Percentiles rank a stretch among this genome's conserved stretches.
Evolutionary conservation across 2,888 invertebrate species (phyloP).

Genomic region (Phragmatobia fuliginosa): DNA sequence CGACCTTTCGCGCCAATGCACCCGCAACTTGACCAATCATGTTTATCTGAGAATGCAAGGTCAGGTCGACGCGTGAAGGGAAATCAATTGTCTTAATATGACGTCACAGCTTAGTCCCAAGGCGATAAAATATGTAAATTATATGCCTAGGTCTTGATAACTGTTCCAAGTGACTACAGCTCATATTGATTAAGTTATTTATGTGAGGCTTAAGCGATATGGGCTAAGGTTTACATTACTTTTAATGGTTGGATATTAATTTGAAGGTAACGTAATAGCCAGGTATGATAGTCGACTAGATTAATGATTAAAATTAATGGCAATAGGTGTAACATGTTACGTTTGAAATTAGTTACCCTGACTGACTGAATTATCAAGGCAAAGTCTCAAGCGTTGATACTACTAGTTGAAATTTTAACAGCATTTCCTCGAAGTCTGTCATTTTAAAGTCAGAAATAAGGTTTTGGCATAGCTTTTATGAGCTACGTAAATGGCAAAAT

Average conservation of each 20-base stretch:
- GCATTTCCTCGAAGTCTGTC: no score
- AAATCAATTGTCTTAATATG: conserved; percentile 20
- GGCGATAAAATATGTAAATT: conserved; percentile 22
- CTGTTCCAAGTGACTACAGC: conserved; percentile 5
- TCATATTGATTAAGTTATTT: conserved; percentile 10
- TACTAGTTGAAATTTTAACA: no score
- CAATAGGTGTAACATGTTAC: neutral
- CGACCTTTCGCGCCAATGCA: conserved; percentile 11
- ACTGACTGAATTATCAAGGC: no score
- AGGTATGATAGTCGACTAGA: neutral
- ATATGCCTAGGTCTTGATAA: conserved; percentile 13
- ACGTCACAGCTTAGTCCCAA: conserved; percentile 14
- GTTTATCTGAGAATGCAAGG: conserved; percentile 44
- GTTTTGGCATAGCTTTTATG: no score
- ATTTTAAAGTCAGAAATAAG: no score
- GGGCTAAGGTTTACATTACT: conserved; percentile 11
- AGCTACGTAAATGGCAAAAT: no score
- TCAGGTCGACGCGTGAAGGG: conserved; percentile 50
- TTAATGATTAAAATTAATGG: neutral
- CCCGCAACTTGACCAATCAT: conserved; percentile 36
- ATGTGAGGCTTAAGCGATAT: neutral
- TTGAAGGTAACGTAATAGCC: conserved; percentile 9
- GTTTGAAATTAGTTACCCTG: neutral
- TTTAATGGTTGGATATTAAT: conserved; percentile 8
- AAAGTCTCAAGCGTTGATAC: no score